These are phyloP conservation scores for Luperina nickerlii DNA, from an alignment of 2,888 invertebrate genomes.

Conservation along the genomic window DNA sequence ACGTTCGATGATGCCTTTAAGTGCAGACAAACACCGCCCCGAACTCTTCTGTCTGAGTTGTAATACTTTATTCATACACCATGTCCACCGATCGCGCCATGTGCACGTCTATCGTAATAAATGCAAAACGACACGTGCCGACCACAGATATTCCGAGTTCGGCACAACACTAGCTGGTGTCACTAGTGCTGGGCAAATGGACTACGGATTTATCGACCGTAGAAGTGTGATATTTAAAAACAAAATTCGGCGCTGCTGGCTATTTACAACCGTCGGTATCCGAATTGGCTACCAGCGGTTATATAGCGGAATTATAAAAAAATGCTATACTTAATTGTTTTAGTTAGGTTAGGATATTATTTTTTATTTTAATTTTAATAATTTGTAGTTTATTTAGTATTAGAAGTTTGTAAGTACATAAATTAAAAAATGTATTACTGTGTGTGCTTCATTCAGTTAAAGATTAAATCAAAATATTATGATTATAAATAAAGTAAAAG, in stretches of 20 bases:
- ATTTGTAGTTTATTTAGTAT: too few species aligned
- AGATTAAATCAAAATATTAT: not conserved
- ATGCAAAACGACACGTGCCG: constrained; percentile 21
- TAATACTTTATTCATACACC: constrained; percentile 35
- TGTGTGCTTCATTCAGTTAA: not conserved
- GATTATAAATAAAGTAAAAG: not conserved
- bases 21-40: constrained; percentile 2
- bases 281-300: not conserved
- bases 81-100: constrained; percentile 23
- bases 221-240: not conserved
- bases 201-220: not conserved
- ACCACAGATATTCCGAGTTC: not conserved
- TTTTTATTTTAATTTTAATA: too few species aligned
- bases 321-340: not conserved
- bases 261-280: not conserved
- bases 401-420: too few species aligned
- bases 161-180: not conserved
- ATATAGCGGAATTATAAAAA: not conserved
- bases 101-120: constrained; percentile 24
- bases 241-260: not conserved
- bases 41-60: constrained; percentile 3
- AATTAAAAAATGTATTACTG: too few species aligned
- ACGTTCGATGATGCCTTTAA: constrained; percentile 2
- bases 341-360: too few species aligned
- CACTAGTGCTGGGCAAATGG: not conserved